A percentile compares a stretch with the other conserved stretches of the same genome.
Conservation (phyloP, 2,797 vertebrate genomes). For the Notolabrus celidotus region DNA sequence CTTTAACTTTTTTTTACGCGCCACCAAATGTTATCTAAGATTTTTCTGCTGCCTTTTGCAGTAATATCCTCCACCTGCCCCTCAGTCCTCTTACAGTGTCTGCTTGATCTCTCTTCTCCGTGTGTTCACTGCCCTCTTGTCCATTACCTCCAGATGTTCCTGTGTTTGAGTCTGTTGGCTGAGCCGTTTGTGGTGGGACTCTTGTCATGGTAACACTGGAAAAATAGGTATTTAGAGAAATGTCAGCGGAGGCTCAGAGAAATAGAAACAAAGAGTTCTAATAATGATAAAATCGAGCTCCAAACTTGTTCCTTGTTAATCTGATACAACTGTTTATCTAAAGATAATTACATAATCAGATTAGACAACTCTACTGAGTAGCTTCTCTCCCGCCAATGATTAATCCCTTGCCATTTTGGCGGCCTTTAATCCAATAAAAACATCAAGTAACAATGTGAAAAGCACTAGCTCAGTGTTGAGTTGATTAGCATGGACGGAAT, state of each 20-base stretch:
- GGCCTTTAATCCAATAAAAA: conserved; percentile 36
- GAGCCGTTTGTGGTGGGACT: conserved; percentile 61
- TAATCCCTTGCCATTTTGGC: conserved; percentile 8
- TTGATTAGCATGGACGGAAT: conserved; percentile 10
- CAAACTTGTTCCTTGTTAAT: neutral
- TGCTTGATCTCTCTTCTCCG: conserved; percentile 26
- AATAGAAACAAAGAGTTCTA: conserved; percentile 46
- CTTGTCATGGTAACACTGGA: conserved; percentile 77
- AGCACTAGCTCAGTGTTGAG: conserved; percentile 12
- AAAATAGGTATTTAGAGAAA: conserved; percentile 67
- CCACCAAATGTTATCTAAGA: conserved; percentile 7
- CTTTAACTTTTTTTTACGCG: neutral
- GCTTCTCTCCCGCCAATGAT: neutral
- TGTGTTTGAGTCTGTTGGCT: conserved; percentile 71
- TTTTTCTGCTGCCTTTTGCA: neutral
- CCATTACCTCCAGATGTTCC: conserved; percentile 74
- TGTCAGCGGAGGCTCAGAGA: conserved; percentile 17
- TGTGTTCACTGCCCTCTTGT: conserved; percentile 54
- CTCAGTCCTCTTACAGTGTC: conserved; percentile 30
- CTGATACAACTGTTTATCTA: neutral
- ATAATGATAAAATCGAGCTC: conserved; percentile 14
- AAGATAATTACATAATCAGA: conserved; percentile 13
- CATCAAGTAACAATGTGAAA: conserved; percentile 34
- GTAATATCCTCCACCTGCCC: conserved; percentile 50
- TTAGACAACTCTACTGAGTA: conserved; percentile 1